Base-by-base conservation (phyloP, 1,140 invertebrate genomes). In the Lanistes nyassanus region DNA sequence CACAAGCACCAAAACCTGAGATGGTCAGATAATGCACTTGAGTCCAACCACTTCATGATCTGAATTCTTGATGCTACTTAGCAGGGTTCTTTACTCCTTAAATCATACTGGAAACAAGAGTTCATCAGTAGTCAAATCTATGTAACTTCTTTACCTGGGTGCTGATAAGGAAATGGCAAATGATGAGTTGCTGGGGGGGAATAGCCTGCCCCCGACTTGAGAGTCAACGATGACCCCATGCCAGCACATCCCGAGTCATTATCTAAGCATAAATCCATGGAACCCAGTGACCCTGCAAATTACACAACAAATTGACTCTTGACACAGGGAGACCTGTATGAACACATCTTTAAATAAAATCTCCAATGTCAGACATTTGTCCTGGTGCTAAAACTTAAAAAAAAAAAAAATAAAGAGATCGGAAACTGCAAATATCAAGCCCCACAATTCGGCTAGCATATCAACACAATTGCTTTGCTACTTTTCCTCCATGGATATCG, bases 231-330 rank as follows among this genome's bases (percentile, higher is more conserved):
- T 72, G 66, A 21, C 26, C 31, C 92, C 42, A 75, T 92, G 82
- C 91, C 92, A 77, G 92, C 92, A 84, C 93, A 94, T 83, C 94
- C 95, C 83, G 94, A 95, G 90, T 96, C 91, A 21, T 86, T 89
- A 69, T 90, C 90, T 68, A 85, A 84, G 68, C 74, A 76, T 37
- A 62, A 36, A 19, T 90, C 94, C 87, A 93, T 94, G 79, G 94
- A 95, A 77, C 94, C 95, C 79, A 94, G 92, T 71, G 94, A 95
- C 86, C 94, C 94, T 93, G 81, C 34, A 84, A 26, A 34, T 5
- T 62, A 37, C n/a, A 36, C 42, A 58, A 31, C 31, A 72, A 26
- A 36, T 21, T n/a, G 26, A n/a, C 7, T 58, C 51, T 55, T 42
- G 16, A 26, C 37, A 53, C 51, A 53, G 51, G 23, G 23, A 53